Base-by-base conservation (phyloP, 2,113 vertebrate genomes). In the Gymnarchus niloticus region DNA sequence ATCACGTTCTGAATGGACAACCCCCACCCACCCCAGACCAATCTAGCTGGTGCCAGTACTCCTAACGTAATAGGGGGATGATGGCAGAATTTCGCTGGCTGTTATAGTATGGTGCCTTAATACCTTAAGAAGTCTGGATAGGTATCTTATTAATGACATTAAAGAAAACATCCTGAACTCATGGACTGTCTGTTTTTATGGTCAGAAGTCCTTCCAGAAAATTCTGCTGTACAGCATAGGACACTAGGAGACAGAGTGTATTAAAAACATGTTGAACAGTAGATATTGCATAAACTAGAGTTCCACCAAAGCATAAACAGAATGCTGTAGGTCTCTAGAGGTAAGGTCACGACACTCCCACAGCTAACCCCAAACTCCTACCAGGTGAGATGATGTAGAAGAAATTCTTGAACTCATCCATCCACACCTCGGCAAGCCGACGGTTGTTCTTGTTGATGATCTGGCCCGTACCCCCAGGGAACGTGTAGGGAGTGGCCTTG, bases 381-480 rank as follows among this genome's bases (percentile, higher is more conserved):
- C 98, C 98, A 89, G 98, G 98, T 88, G 98, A 99, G 94, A 99
- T 99, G 88, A 99, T 99, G 87, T 99, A 99, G 94, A 99, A 99
- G 89, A 99, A 99, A 91, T 98, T 99, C 93, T 99, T 99, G 91
- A 99, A 99, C 89, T 98, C 97, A 87, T 99, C 98, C 98, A 99
- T 99, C 98, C 98, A 99, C 81, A 99, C 98, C 95, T 99, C 98
- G 85, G 98, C 98, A 82, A 99, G 96, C 12, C 98, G 93, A 0
- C 98, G 94, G 94, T 99, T 99, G 88, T 99, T 99, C 94, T 99
- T 99, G 92, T 99, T 99, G 91, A 99, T 99, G 89, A 99, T 99
- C 92, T 99, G 98, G 4, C 98, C 98, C 0, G 98, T 99, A 83
- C 98, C 98, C 90, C 98, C 98, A 0, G 98, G 98, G 89, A 99